Percentiles rank a stretch among this genome's conserved stretches.
Evolutionary conservation across 2,797 vertebrate species (phyloP).

Genomic region (Anas flavirostris): DNA sequence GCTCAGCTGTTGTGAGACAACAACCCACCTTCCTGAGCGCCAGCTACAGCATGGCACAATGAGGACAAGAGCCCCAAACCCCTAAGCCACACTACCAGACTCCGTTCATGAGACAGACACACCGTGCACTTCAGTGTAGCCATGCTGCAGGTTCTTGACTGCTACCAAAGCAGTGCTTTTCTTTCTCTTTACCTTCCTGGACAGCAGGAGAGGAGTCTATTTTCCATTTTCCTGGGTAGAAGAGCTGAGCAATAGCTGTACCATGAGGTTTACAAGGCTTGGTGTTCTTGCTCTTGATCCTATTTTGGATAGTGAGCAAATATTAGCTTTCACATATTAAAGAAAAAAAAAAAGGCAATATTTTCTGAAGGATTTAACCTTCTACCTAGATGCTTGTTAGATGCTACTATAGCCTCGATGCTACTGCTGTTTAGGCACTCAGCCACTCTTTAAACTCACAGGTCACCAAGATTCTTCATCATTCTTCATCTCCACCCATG

Average conservation of each 20-base stretch:
- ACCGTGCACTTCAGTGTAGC: neutral
- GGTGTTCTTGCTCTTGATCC: neutral
- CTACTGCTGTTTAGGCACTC: neutral
- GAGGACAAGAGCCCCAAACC: neutral
- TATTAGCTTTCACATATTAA: neutral
- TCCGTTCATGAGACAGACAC: neutral
- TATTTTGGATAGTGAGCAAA: neutral
- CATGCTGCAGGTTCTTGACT: neutral
- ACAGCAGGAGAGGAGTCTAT: neutral
- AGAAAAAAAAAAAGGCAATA: fast-evolving
- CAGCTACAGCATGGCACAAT: neutral
- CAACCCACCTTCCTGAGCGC: neutral
- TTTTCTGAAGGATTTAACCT: neutral
- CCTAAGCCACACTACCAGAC: neutral
- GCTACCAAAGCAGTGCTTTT: neutral
- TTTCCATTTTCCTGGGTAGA: neutral
- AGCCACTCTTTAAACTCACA: neutral
- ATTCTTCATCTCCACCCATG: neutral
- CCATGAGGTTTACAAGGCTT: neutral
- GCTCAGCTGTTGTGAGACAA: neutral
- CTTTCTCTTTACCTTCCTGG: neutral
- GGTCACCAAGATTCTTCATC: fast-evolving
- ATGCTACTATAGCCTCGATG: no score
- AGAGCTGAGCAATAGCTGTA: neutral
- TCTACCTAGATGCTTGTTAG: neutral